These are phyloP conservation scores for Misgurnus mizolepis DNA, from an alignment of 2,113 vertebrate species.

Conservation along the genomic window DNA sequence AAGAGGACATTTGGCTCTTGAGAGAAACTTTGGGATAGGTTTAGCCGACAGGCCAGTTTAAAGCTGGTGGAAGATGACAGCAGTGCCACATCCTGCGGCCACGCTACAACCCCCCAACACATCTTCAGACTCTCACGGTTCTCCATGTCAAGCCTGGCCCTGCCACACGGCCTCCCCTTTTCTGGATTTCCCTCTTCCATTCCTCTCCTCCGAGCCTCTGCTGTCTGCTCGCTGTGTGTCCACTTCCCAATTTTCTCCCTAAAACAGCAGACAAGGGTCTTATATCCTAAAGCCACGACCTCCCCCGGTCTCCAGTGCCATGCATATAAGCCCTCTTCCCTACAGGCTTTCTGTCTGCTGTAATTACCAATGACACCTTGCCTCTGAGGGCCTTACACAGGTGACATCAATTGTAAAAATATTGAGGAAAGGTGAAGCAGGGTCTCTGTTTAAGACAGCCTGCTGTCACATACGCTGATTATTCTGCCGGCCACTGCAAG, in stretches of 20 bases:
- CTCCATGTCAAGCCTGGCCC: constrained; percentile 62
- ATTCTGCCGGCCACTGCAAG: constrained; percentile 54
- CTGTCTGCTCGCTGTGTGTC: constrained; percentile 56
- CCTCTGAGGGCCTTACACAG: constrained; percentile 69
- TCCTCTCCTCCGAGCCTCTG: constrained; percentile 59
- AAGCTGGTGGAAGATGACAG: constrained; percentile 54
- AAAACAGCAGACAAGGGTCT: constrained; percentile 50
- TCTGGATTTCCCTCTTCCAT: constrained; percentile 31
- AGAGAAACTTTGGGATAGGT: constrained; percentile 24
- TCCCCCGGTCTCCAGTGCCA: constrained; percentile 51
- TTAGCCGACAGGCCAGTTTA: constrained; percentile 40
- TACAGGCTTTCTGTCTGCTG: constrained; percentile 65
- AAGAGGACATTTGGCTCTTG: constrained; percentile 22
- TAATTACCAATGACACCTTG: constrained; percentile 77
- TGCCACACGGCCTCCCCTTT: constrained; percentile 52
- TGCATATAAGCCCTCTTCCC: constrained; percentile 62
- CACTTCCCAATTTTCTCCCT: constrained; percentile 28
- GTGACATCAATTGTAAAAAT: constrained; percentile 67
- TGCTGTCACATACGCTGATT: constrained; percentile 61
- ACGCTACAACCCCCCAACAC: constrained; percentile 15
- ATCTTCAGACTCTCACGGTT: constrained; percentile 31
- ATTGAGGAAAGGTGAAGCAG: constrained; percentile 53
- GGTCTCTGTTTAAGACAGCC: constrained; percentile 53
- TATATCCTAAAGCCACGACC: constrained; percentile 54
- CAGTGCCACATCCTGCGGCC: constrained; percentile 44